Conservation (phyloP, 2,888 invertebrate genomes). For the Lithophane semibrunnea region DNA sequence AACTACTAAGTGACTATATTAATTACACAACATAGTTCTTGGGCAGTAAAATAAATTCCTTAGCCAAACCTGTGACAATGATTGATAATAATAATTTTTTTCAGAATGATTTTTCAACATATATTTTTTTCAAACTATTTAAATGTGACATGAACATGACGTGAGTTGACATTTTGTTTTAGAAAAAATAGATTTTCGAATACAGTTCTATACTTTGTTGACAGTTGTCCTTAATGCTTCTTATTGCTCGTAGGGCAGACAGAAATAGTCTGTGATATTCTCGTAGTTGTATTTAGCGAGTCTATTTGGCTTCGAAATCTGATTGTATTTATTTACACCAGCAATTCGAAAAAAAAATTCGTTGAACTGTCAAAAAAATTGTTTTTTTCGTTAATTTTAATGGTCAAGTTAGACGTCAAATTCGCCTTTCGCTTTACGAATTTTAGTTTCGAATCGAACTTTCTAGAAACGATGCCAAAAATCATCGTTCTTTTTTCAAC, state of each 20-base stretch:
- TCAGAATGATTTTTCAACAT: conserved; percentile 3
- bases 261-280: conserved; percentile 44
- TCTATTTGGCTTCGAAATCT: not conserved
- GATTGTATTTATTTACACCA: not conserved
- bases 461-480: conserved; percentile 22
- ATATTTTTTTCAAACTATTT: conserved; percentile 11
- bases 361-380: not conserved
- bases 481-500: not conserved
- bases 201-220: conserved; percentile 32
- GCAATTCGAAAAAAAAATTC: not conserved
- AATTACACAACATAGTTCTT: conserved; percentile 1
- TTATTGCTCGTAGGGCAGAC: conserved; percentile 32
- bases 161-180: conserved; percentile 28
- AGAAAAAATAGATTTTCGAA: conserved; percentile 30
- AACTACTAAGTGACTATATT: not conserved
- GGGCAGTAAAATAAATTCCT: conserved; percentile 48
- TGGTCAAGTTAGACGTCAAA: not conserved
- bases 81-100: conserved; percentile 33
- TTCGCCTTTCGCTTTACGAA: not conserved
- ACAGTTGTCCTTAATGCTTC: conserved; percentile 28
- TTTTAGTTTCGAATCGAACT: not conserved
- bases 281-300: conserved; percentile 12
- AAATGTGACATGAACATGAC: conserved; percentile 42
- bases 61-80: conserved; percentile 13
- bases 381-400: not conserved